Evolutionary conservation across 2,797 vertebrate genomes (phyloP), one percentile per base, ranked within the genome.

Genomic region (Thripadectes ignobilis): DNA sequence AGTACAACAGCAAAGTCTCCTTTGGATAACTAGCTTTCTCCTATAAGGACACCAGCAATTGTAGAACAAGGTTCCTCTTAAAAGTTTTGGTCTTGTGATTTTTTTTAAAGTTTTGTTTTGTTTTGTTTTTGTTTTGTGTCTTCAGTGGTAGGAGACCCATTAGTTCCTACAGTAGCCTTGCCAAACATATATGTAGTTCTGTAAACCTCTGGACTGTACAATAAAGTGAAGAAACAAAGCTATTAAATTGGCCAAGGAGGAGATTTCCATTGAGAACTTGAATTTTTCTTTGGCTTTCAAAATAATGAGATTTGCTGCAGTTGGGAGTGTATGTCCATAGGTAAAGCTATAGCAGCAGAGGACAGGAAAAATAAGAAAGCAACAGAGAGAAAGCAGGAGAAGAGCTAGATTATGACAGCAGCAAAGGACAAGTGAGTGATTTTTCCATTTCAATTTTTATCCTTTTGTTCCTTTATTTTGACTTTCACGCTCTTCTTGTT

Each of bases 401-500:
- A 91, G 86, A 92, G 85, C 72, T 92, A 89, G 87, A 81, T 21
- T 94, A 2, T 62, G 68, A 83, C 78, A 78, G 91, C 81, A 83
- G 78, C 76, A 46, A 78, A 96, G 62, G 49, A 85, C 91, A 93
- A 94, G 92, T 94, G 85, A 96, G 88, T 95, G 89, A 81, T 41
- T 91, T 87, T 94, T 93, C 62, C 17, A 72, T 91, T 95, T 93
- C 12, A 46, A 6, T 69, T 88, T 79, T 80, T 84, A 52, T 85
- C 20, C 36, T 39, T 89, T 94, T 88, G 27, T 89, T 88, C 49
- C 48, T 92, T 80, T 85, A 29, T 93, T 94, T 80, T 78, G 36
- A 66, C 21, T 92, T 84, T 46, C 32, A 16, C 24, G 6, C 14
- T 80, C 7, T 19, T 83, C 46, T 85, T 87, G 22, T 87, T 85